Conservation (phyloP, 2,113 vertebrate species). For the Redunca redunca region DNA sequence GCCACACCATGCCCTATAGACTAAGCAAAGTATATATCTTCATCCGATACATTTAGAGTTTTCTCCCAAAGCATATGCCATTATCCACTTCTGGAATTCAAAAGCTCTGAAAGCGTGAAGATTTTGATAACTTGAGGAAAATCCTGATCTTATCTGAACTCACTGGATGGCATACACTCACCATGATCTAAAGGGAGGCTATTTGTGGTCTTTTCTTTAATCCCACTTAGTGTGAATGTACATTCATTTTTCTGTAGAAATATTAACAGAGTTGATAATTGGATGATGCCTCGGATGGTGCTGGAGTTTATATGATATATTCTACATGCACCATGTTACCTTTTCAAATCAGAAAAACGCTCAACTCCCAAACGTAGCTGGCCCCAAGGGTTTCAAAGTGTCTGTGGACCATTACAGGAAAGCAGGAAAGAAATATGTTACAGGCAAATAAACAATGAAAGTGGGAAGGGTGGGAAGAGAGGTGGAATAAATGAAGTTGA, state of each 20-base stretch:
- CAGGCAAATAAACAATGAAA: neutral
- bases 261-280: too few species aligned
- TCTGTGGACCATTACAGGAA: neutral
- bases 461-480: neutral
- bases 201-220: neutral
- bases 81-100: neutral
- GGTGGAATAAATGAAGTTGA: neutral
- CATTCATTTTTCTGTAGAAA: neutral
- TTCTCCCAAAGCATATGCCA: neutral
- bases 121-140: neutral
- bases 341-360: neutral
- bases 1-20: too few species aligned
- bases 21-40: neutral
- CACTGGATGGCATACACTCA: neutral
- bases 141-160: neutral
- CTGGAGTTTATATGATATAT: neutral
- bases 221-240: neutral
- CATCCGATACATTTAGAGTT: neutral
- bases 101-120: neutral
- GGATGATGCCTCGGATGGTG: neutral
- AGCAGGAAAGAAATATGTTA: neutral
- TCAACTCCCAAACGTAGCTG: neutral
- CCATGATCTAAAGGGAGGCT: neutral
- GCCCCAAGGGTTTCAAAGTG: neutral
- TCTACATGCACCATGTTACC: neutral